These are phyloP conservation scores for Catharus fuscescens DNA, from an alignment of 2,113 vertebrate species.

Conservation along the genomic window DNA sequence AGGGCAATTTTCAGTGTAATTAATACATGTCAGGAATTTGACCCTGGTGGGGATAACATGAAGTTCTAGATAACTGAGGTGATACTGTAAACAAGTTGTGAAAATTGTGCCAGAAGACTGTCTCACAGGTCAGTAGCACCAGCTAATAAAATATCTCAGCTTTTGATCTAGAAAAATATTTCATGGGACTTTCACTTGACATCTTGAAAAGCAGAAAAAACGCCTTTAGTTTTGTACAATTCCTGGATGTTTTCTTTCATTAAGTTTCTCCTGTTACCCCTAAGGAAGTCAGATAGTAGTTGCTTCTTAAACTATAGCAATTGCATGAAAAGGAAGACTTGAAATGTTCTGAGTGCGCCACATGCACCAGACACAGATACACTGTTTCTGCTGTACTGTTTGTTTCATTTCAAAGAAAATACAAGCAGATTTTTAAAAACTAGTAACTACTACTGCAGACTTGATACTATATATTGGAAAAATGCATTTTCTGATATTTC, in stretches of 20 bases:
- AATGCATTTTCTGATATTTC: neutral
- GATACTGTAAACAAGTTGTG: constrained; percentile 18
- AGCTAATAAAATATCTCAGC: constrained; percentile 37
- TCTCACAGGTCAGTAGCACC: constrained; percentile 8
- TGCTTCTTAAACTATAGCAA: constrained; percentile 20
- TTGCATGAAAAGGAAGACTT: neutral
- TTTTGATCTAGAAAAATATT: constrained; percentile 18
- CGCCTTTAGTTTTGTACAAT: neutral
- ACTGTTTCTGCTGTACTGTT: neutral
- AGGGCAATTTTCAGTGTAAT: constrained; percentile 55
- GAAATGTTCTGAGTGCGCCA: neutral
- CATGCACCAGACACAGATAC: neutral
- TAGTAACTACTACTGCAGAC: neutral
- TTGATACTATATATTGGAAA: neutral
- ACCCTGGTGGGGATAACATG: constrained; percentile 32
- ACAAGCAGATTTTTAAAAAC: neutral
- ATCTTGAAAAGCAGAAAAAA: neutral
- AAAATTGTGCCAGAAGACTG: constrained; percentile 23
- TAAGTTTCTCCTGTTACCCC: neutral
- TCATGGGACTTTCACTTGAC: constrained; percentile 5
- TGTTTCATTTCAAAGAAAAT: constrained; percentile 9
- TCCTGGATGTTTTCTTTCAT: constrained; percentile 35
- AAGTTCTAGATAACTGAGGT: constrained; percentile 28
- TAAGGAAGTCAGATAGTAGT: constrained; percentile 13
- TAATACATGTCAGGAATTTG: constrained; percentile 60